phyloP scores from a whole-genome alignment of 2,888 invertebrate genomes.

The Polymixis lichenea region DNA sequence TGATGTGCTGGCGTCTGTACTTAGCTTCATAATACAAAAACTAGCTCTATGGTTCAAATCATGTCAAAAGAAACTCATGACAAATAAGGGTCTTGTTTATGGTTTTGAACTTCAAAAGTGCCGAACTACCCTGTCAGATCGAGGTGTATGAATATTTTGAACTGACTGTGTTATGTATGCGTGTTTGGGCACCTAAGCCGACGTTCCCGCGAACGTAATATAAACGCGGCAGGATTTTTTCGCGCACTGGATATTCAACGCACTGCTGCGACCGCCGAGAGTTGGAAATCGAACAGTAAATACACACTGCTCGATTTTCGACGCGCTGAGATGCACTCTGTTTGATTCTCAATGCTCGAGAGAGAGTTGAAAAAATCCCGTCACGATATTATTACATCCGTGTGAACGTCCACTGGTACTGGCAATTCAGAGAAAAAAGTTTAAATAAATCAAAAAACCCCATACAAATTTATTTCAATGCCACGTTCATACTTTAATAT shows the following conservation, averaged over 20 bases:
- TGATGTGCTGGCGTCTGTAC: no score
- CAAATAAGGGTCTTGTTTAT: neutral
- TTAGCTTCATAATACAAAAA: neutral
- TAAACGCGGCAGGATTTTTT: no score
- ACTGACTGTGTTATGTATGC: no score
- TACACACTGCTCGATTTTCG: no score
- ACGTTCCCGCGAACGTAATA: no score
- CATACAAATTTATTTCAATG: neutral
- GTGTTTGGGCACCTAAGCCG: neutral
- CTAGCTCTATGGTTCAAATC: neutral
- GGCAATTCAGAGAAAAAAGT: neutral
- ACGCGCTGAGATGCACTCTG: no score
- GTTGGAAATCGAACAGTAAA: no score
- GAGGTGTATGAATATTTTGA: neutral
- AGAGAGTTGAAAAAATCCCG: no score
- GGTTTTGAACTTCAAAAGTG: neutral
- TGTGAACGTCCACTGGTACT: neutral
- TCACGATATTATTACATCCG: no score
- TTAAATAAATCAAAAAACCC: neutral
- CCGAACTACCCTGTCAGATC: neutral
- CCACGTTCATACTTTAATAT: neutral
- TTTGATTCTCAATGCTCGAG: no score
- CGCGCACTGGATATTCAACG: no score
- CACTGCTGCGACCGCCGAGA: no score
- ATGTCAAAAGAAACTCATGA: neutral